Base-by-base conservation (phyloP, 2,888 invertebrate genomes). In the Epinotia ramella region DNA sequence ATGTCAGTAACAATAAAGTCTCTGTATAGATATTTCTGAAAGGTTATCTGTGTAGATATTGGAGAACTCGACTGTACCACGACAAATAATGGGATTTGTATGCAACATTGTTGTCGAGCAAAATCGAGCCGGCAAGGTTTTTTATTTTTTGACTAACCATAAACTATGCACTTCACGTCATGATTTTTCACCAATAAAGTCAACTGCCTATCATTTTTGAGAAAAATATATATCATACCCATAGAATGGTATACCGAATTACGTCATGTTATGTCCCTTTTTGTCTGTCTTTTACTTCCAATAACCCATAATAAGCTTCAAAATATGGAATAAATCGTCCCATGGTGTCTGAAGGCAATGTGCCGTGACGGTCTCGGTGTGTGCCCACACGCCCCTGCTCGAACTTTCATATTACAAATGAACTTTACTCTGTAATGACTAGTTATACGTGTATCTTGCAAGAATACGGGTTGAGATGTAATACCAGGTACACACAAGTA, bases 291-390 rank as follows among this genome's bases (percentile, higher is more conserved):
- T 44, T 18, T 24, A 59, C 67, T 56, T 53, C n/a, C 53, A 57
- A 68, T 44, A 59, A 24, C 0, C n/a, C 7, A 2, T 60, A 69
- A 63, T 71, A 63, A 63, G 70, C 70, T 62, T 49, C 70, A 53
- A 71, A 60, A 63, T 53, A 71, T 64, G 63, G 20, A 12, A 60
- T 64, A 49, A 66, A 62, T 63, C 64, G 66, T 67, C 73, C 49
- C 60, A 66, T 70, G 57, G 56, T 78, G 76, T 74, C 71, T 80
- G 76, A 74, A 80, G 76, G 84, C 84, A 85, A 80, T 84, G 84
- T 82, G 80, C 84, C 88, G 83, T 72, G 78, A 62, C 90, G 76
- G 91, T 89, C 87, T 82, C 88, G 83, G 81, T 81, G 77, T 64
- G 81, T 84, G 86, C 85, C 70, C 81, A 79, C 78, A 80, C 88